Conservation (phyloP, 1,140 invertebrate species). For the Drosophila rufa region DNA sequence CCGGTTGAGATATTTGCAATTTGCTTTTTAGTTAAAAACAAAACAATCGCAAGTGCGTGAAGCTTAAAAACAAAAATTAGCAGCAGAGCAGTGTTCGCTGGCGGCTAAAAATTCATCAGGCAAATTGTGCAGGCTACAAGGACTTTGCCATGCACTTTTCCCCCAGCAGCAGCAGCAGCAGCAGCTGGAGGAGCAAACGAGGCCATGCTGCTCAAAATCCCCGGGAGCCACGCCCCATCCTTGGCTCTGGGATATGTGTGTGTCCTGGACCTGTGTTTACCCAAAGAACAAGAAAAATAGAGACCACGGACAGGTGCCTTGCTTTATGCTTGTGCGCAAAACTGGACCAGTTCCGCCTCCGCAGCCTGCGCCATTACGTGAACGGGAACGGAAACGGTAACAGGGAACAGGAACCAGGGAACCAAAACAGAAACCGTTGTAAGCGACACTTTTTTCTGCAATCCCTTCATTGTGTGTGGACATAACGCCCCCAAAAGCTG, state of each 20-base stretch:
- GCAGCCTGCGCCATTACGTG: no score
- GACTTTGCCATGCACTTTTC: background rate
- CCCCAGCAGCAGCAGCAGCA: no score
- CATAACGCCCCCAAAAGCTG: constrained; percentile 13
- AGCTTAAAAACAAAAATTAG: constrained; percentile 1
- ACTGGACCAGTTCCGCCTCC: background rate
- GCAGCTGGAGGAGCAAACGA: background rate
- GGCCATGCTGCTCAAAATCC: constrained; percentile 1
- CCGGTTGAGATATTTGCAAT: background rate
- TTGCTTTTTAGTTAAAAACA: background rate
- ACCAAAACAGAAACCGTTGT: background rate
- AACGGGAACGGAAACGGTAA: background rate
- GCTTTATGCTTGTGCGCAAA: background rate
- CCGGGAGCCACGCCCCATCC: background rate
- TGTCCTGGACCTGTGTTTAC: background rate
- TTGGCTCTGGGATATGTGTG: background rate
- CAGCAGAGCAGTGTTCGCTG: constrained; percentile 9
- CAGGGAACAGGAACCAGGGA: no score
- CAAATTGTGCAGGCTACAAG: constrained; percentile 54
- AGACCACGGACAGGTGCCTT: constrained; percentile 1
- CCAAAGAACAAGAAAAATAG: background rate
- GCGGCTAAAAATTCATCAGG: constrained; percentile 65
- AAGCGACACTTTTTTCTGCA: constrained; percentile 14
- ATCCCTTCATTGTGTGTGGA: constrained; percentile 10
- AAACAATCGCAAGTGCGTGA: constrained; percentile 2